These are phyloP conservation scores for Phyllotreta striolata DNA, from an alignment of 2,888 invertebrate genomes.

Conservation along the genomic window DNA sequence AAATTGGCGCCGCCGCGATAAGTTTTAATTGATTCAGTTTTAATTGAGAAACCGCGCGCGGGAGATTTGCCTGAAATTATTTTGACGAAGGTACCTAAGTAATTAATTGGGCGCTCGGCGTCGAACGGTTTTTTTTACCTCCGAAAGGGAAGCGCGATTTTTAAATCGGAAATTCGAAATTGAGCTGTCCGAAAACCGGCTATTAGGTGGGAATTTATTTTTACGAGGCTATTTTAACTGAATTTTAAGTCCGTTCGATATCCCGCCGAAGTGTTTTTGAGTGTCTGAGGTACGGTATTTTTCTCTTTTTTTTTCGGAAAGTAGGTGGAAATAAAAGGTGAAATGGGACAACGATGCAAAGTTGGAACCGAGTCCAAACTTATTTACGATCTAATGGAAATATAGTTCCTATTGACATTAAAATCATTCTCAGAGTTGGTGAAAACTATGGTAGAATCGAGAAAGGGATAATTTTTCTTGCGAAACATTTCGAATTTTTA, in stretches of 20 bases:
- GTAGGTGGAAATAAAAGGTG: not conserved
- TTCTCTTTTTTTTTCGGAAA: not conserved
- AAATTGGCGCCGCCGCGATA: conserved; percentile 30
- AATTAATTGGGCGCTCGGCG: conserved; percentile 21
- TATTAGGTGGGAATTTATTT: conserved; percentile 22
- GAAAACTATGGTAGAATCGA: no score
- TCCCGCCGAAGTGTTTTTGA: no score
- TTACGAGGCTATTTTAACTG: conserved; percentile 4
- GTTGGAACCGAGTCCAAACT: no score
- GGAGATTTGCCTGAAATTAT: conserved; percentile 30
- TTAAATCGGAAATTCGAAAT: conserved; percentile 19
- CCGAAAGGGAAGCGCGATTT: conserved; percentile 10
- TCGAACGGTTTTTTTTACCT: conserved; percentile 21
- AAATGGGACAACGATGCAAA: not conserved
- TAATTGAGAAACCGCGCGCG: conserved; percentile 26
- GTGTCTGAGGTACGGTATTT: not conserved
- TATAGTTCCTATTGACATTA: no score
- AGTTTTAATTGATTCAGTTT: conserved; percentile 35
- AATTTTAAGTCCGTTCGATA: conserved; percentile 1
- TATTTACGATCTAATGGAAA: no score
- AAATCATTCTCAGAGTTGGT: no score
- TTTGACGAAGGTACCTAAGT: conserved; percentile 32
- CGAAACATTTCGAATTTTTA: no score
- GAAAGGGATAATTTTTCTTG: no score
- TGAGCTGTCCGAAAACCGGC: conserved; percentile 13